phyloP scores from a whole-genome alignment of 2,113 vertebrate genomes.

The Crotalus horridus region DNA sequence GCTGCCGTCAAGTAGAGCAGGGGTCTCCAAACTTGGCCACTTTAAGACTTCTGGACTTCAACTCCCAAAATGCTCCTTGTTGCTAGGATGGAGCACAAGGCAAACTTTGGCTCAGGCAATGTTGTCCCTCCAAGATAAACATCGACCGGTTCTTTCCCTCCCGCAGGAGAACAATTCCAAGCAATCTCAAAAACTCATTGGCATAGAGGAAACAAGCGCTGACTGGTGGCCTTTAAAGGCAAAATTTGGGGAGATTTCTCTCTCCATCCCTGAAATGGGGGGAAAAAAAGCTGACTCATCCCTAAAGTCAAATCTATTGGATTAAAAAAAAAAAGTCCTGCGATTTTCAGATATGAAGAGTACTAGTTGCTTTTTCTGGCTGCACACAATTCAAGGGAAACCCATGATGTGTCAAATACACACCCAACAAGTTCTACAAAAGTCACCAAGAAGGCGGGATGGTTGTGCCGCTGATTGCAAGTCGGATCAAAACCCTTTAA shows the following conservation, averaged over 20 bases:
- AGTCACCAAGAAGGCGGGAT: background rate
- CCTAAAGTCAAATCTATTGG: fast-evolving
- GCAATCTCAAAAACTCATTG: background rate
- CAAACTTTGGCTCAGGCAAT: background rate
- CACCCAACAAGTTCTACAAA: background rate
- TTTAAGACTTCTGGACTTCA: background rate
- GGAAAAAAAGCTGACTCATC: background rate
- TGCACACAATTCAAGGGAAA: background rate
- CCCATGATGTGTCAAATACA: background rate
- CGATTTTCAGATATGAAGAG: background rate
- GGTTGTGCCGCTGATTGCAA: background rate
- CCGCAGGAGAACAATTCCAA: constrained; percentile 12
- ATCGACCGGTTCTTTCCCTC: constrained; percentile 24
- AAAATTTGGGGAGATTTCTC: constrained; percentile 6
- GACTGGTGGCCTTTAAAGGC: constrained; percentile 53
- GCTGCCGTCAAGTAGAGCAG: background rate
- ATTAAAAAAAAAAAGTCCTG: background rate
- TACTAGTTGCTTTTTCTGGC: background rate
- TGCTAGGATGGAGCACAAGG: background rate
- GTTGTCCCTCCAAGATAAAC: constrained; percentile 29
- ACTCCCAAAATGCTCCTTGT: background rate
- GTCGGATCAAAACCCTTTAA: background rate
- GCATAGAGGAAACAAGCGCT: background rate
- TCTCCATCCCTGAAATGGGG: background rate
- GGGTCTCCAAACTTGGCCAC: background rate